A percentile compares a stretch with the other conserved stretches of the same genome.
Evolutionary conservation across 2,113 vertebrate species (phyloP).

Genomic region (Channa maculata): DNA sequence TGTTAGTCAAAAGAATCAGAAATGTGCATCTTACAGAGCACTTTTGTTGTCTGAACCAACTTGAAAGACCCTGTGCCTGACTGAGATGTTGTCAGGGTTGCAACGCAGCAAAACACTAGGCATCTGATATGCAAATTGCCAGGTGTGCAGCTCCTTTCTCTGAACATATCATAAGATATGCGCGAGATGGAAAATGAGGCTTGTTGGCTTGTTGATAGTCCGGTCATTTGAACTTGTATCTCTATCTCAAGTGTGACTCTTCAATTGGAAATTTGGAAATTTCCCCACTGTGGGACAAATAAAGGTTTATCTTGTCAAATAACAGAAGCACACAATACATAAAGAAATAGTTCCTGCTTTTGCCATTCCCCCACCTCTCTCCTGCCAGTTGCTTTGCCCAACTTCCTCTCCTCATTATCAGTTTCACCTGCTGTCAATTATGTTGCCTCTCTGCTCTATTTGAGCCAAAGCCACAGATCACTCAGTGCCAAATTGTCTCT

Average conservation of each 20-base stretch:
- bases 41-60: conserved; percentile 8
- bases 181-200: conserved; percentile 39
- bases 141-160: conserved; percentile 46
- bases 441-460: no score
- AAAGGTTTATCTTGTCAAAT: background rate
- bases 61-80: background rate
- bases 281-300: no score
- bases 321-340: background rate
- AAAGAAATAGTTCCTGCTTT: no score
- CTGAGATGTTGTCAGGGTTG: conserved; percentile 49
- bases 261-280: no score
- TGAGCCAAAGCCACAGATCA: no score
- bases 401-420: no score
- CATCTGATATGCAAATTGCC: conserved; percentile 57
- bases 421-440: no score
- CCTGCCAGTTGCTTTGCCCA: no score
- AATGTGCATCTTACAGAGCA: conserved; percentile 21
- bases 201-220: conserved; percentile 33
- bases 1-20: background rate
- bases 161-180: conserved; percentile 37
- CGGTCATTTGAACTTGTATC: conserved; percentile 37
- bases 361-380: no score
- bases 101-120: conserved; percentile 45
- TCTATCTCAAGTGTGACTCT: background rate
- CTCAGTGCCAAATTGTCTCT: no score